Base-by-base conservation (phyloP, 2,797 vertebrate genomes). In the Acanthurus lineatus region DNA sequence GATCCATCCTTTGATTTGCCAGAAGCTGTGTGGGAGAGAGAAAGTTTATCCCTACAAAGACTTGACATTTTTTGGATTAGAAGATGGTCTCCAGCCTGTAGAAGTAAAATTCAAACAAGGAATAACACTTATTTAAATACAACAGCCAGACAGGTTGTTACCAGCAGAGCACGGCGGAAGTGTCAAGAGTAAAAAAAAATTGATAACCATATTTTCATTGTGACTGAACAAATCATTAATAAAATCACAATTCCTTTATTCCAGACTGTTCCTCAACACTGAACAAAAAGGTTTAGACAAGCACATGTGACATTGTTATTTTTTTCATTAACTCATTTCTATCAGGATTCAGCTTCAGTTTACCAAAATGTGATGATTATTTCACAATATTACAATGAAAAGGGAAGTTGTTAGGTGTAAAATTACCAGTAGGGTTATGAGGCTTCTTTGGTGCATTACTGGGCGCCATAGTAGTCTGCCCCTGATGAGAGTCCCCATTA, bases 391-490 rank as follows among this genome's bases (percentile, higher is more conserved):
- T 3, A 0, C 25, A 63, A 72, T 0, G 45, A 69, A 70, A 64
- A 61, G 2, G 28, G 40, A 71, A 80, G 58, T 44, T 73, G 9
- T n/a, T 25, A 20, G 48, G 32, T 44, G 66, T 72, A 73, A 73
- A 91, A 91, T 95, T 94, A 95, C 95, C 94, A 72, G 91, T 79
- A 71, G 92, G 82, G 67, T 81, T 89, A 84, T 76, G 86, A 75
- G 84, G 64, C 76, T 86, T 94, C 86, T 86, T 82, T 54, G 93
- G 89, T 58, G 88, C 66, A 49, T 64, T 88, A 88, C 74, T 40
- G 59, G 94, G 79, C 32, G 73, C 81, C 86, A 74, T 91, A 86
- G 91, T 81, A n/a, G 82, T 78, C 73, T 77, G 84, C 56, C 84
- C 84, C 15, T 62, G 88, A 73, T 53, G 82, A 7, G 3, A 76